Evolutionary conservation across 2,113 vertebrate species (phyloP), one percentile per base, ranked within the genome.

Genomic region (Bufo gargarizans): DNA sequence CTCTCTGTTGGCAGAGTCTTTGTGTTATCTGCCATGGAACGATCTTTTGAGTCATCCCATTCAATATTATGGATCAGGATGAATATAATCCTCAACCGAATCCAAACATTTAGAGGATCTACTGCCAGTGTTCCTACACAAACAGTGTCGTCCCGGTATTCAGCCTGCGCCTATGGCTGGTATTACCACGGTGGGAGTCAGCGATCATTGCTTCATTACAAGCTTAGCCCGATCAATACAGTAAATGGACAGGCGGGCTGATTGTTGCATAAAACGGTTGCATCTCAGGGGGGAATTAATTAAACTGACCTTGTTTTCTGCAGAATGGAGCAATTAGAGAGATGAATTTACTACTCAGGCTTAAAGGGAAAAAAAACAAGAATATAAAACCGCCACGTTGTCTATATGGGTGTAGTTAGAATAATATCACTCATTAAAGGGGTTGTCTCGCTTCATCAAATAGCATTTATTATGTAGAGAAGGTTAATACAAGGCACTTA

Each of bases 151-250:
- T 84, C 13, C 49, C 33, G 59, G 20, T 84, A n/a, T 71, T 50
- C 49, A 49, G 19, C 45, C 6, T 20, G 49, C 17, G 19, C 17
- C 61, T 67, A 8, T n/a, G 20, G 63, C 33, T 43, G 82, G 65
- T 49, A 71, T 55, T 56, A 84, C 63, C 82, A 71, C 63, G 55
- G 61, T 43, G 53, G 81, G 20, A 84, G 47, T 69, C 59, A 84
- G 63, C 47, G 49, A 84, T 84, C 82, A 84, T 67, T 53, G 20
- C 81, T 84, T 84, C 82, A 84, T 84, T 84, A 84, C 82, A 84
- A 84, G 82, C 82, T 84, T 71, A 84, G 82, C 19, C 6, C 59
- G 49, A 84, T 84, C 82, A 84, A 83, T 84, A 84, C 82, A 84
- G 82, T 84, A 84, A 84, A 71, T 84, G 82, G 63, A 84, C 65